Evolutionary conservation across 2,113 vertebrate species (phyloP).

Genomic region (Circaetus cinerascens): DNA sequence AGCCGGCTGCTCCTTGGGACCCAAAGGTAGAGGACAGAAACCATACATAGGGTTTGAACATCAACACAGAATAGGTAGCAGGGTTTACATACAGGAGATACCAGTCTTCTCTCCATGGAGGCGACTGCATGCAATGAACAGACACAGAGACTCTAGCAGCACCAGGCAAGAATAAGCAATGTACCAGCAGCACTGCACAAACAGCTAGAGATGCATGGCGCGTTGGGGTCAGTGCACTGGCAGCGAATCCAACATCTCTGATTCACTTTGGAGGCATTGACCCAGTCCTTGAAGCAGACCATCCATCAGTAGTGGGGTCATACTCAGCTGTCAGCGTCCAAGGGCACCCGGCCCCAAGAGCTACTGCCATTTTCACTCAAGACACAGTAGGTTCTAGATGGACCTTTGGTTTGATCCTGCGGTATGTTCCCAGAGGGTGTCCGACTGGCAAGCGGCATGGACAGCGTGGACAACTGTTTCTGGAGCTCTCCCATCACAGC

Average conservation of each 20-base stretch:
- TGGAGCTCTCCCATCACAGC: neutral
- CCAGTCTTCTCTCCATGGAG: neutral
- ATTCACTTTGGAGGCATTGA: neutral
- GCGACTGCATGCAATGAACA: neutral
- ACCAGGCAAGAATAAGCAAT: neutral
- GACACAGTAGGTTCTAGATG: rapidly evolving
- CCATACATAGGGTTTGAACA: neutral
- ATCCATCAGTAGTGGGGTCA: neutral
- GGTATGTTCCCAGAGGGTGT: rapidly evolving
- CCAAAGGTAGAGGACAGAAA: neutral
- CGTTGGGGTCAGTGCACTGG: rapidly evolving
- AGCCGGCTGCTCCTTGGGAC: neutral
- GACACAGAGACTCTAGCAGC: neutral
- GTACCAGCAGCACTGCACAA: neutral
- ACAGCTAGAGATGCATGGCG: rapidly evolving
- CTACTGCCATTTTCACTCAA: neutral
- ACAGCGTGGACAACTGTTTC: rapidly evolving
- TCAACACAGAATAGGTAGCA: neutral
- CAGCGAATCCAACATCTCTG: neutral
- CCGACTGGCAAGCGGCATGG: rapidly evolving
- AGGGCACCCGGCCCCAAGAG: neutral
- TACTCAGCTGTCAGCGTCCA: too few species aligned
- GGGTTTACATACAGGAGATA: rapidly evolving
- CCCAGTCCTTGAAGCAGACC: neutral
- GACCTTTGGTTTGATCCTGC: neutral